Base-by-base conservation (phyloP, 2,888 invertebrate genomes). In the Ornithoptera priamus region DNA sequence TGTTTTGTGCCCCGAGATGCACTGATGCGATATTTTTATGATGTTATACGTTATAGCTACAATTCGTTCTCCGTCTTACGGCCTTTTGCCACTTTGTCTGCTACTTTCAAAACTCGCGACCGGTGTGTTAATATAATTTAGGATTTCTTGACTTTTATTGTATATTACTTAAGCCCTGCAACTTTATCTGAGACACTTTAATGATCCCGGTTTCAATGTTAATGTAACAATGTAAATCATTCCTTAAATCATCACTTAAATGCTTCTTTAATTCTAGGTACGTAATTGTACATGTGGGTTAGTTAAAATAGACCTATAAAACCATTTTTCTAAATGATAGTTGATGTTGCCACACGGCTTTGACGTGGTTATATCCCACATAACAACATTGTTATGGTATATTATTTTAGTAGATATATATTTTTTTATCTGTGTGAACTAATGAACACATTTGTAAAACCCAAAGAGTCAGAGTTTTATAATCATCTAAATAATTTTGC, bases 1-100 rank as follows among this genome's bases (percentile, higher is more conserved):
- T 79, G 85, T 84, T 86, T 85, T 88, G 85, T 86, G 83, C 79
- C 78, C 77, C 80, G 74, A 74, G 85, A 83, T 84, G 84, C 78
- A 80, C 73, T 75, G 81, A 81, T 78, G 81, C 77, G 82, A 87
- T 85, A 82, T 89, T 89, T 90, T 90, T 89, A 90, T 89, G 89
- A 83, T 82, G 83, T 84, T 81, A 80, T 82, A 84, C 75, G 74
- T 86, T 85, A 82, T 83, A 81, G 81, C 79, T 80, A 80, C 83
- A 81, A 81, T 78, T 75, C 74, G 78, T 78, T 80, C 76, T 80
- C 80, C 79, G 76, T 79, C 87, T 89, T 88, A 89, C 87, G 76
- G 82, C 85, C 81, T 82, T 82, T 83, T 80, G 81, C 82, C 85
- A 86, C 87, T 86, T 87, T 88, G 85, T 87, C 81, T 74, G 73